Evolutionary conservation across 2,888 invertebrate genomes (phyloP), one percentile per base, ranked within the genome.

Genomic region (Leucania comma): DNA sequence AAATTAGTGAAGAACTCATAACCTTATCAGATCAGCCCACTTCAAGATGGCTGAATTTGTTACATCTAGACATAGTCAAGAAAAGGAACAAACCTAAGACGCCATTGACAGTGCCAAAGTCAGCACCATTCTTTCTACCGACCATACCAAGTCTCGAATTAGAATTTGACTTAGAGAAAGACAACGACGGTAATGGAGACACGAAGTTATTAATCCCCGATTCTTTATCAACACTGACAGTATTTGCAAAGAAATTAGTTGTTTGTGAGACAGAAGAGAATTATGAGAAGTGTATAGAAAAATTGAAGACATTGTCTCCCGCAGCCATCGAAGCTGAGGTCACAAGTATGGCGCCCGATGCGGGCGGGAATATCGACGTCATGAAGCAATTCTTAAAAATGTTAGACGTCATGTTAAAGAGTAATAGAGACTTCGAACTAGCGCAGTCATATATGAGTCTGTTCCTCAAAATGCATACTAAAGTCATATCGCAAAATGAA

Each of bases 41-140:
- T 42, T 98, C 99, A 0, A 97, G 99, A 83, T 99, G 99, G 99
- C 97, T 98, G 78, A 99, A 99, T 92, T 95, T 99, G 20, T 96
- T 99, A 1, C 97, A 98, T 89, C 95, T 99, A 68, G 99, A 99
- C 82, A 92, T 98, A 0, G 98, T 99, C 2, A 98, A 98, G 91
- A 97, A 97, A 85, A 96, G 98, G 78, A 99, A 99, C 91, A 99
- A 98, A 89, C 99, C 99, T 0, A 98, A 97, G 92, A 97, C 97
- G 62, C 97, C 98, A 0, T 97, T 98, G 0, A 98, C 98, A 87
- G 97, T 97, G 2, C 98, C 98, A 0, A 98, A 98, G 93, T 97
- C 98, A 1, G 99, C 99, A 0, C 99, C 99, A 0, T 99, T 99
- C 96, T 99, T 99, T 91, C 95, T 99, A 63, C 99, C 99, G 0